A percentile compares a stretch with the other conserved stretches of the same genome.
Evolutionary conservation across 2,888 invertebrate genomes (phyloP).

Genomic region (Adela reaumurella): DNA sequence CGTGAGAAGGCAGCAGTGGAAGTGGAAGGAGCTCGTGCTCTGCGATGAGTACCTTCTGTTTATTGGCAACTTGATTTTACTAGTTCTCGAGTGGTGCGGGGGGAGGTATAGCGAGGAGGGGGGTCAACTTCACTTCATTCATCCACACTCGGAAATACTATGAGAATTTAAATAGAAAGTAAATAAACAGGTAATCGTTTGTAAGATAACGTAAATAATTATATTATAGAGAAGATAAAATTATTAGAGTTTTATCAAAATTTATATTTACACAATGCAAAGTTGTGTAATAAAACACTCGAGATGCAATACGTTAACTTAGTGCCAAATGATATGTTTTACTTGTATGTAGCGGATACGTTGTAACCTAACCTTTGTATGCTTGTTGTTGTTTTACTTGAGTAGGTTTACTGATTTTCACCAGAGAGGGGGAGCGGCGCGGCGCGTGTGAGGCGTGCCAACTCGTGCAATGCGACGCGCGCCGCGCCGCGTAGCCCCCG

Average conservation of each 20-base stretch:
- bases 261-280: constrained; percentile 30
- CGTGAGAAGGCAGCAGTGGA: too few species aligned
- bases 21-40: too few species aligned
- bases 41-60: too few species aligned
- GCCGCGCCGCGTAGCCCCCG: too few species aligned
- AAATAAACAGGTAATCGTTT: constrained; percentile 14
- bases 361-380: constrained; percentile 35
- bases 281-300: constrained; percentile 41
- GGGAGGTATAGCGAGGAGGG: too few species aligned
- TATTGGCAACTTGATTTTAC: too few species aligned
- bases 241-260: constrained; percentile 26
- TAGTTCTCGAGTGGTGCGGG: too few species aligned
- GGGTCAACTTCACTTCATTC: too few species aligned
- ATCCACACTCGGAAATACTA: background rate
- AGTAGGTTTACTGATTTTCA: background rate
- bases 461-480: constrained; percentile 78
- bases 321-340: constrained; percentile 58
- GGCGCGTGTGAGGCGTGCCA: constrained; percentile 78
- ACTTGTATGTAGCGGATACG: constrained; percentile 55
- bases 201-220: constrained; percentile 1
- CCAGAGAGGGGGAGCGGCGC: constrained; percentile 32
- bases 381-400: background rate
- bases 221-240: constrained; percentile 20
- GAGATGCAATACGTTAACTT: constrained; percentile 56
- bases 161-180: constrained; percentile 20